phyloP scores from a whole-genome alignment of 2,888 invertebrate species.

The Diadromus collaris region DNA sequence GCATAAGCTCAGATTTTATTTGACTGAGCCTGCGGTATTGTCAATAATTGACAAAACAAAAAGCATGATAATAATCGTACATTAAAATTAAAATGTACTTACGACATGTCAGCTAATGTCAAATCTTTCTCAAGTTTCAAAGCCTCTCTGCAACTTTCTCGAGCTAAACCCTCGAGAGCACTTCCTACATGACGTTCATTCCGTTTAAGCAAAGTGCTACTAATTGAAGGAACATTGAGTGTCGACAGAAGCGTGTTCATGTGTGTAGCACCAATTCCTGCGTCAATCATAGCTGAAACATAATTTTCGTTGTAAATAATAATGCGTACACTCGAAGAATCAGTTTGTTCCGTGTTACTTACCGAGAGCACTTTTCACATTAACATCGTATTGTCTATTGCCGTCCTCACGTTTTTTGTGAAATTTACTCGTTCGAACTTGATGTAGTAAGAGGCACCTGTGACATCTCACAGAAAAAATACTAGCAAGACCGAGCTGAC shows the following conservation, averaged over 20 bases:
- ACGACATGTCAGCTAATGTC: neutral
- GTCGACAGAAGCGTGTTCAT: slow-evolving; percentile 14
- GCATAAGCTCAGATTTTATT: too few relatives aligned
- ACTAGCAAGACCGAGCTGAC: too few relatives aligned
- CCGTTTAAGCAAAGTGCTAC: slow-evolving; percentile 9
- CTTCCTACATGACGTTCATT: slow-evolving; percentile 3
- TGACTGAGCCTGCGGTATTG: too few relatives aligned
- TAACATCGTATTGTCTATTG: slow-evolving; percentile 2
- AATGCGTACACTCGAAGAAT: neutral
- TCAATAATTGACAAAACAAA: too few relatives aligned
- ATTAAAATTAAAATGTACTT: slow-evolving; percentile 7
- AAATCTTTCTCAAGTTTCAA: neutral
- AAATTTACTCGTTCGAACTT: neutral
- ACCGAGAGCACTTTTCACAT: slow-evolving; percentile 5
- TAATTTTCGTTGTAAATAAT: neutral
- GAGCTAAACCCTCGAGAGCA: neutral
- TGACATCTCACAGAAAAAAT: neutral
- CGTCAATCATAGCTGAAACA: slow-evolving; percentile 19
- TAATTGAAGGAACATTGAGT: neutral
- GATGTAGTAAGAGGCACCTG: too few relatives aligned
- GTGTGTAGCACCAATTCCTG: slow-evolving; percentile 18
- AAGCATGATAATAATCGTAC: too few relatives aligned
- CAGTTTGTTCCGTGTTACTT: neutral
- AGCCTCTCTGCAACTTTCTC: neutral
- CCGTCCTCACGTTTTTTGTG: neutral